These are phyloP conservation scores for Nyctalus aviator DNA, from an alignment of 2,797 vertebrate genomes.

Conservation along the genomic window DNA sequence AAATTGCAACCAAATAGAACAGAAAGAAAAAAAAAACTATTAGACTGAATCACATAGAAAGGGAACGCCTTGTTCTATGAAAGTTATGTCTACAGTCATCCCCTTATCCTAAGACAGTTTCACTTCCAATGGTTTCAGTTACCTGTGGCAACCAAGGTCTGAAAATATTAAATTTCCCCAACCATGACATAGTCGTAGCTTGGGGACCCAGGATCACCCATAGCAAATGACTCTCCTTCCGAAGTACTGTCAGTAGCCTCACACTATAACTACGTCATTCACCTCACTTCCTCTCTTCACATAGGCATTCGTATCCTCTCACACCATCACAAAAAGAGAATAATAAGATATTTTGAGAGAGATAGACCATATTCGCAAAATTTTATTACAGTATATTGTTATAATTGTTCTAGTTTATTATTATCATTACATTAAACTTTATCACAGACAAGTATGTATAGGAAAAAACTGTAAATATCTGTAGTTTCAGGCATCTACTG, in stretches of 20 bases:
- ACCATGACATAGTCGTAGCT: background rate
- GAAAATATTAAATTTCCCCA: background rate
- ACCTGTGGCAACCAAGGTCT: background rate
- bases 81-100: background rate
- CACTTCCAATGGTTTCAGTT: background rate
- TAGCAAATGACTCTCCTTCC: background rate
- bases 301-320: background rate
- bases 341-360: background rate
- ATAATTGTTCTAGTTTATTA: background rate
- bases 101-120: background rate
- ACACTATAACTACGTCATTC: background rate
- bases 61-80: background rate
- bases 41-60: background rate
- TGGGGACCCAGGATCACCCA: background rate
- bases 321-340: background rate
- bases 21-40: background rate
- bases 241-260: background rate
- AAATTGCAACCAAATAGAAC: background rate
- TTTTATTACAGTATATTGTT: background rate
- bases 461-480: background rate
- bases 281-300: background rate
- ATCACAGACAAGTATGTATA: background rate
- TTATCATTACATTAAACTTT: background rate
- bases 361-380: background rate
- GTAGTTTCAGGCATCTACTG: background rate